phyloP scores from a whole-genome alignment of 64 coral and sea anemone genomes.

The Pocillopora verrucosa region DNA sequence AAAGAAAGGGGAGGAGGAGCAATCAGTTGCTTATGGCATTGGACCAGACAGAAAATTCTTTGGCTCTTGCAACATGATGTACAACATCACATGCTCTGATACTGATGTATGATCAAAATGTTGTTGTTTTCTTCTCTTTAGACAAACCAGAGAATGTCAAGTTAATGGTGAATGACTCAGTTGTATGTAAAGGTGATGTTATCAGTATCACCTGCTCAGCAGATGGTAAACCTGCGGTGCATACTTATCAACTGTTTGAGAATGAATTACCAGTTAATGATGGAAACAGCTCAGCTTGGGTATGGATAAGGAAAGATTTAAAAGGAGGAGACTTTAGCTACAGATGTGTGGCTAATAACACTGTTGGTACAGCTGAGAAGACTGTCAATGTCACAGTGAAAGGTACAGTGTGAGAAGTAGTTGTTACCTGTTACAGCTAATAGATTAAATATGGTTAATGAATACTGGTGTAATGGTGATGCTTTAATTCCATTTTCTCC shows the following conservation, averaged over 20 bases:
- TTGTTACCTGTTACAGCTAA: too few species aligned
- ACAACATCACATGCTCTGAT: too few species aligned
- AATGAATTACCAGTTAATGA: background rate
- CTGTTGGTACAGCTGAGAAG: background rate
- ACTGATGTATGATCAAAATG: too few species aligned
- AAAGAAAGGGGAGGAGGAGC: too few species aligned
- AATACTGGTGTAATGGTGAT: too few species aligned
- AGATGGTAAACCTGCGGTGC: background rate
- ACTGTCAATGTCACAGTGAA: background rate
- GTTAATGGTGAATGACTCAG: background rate
- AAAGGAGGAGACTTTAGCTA: background rate
- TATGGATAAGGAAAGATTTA: background rate
- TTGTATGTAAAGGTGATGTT: background rate
- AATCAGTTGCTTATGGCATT: too few species aligned
- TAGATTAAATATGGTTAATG: background rate
- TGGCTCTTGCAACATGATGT: too few species aligned
- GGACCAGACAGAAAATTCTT: too few species aligned
- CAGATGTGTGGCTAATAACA: constrained; percentile 17
- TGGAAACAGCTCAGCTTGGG: too few species aligned
- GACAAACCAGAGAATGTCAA: background rate
- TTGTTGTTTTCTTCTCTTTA: background rate
- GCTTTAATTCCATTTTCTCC: too few species aligned
- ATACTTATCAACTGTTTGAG: constrained; percentile 8
- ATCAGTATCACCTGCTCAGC: constrained; percentile 7
- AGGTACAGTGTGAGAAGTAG: background rate